phyloP scores from a whole-genome alignment of 2,797 vertebrate genomes.

The Sphenopsis melanotis region DNA sequence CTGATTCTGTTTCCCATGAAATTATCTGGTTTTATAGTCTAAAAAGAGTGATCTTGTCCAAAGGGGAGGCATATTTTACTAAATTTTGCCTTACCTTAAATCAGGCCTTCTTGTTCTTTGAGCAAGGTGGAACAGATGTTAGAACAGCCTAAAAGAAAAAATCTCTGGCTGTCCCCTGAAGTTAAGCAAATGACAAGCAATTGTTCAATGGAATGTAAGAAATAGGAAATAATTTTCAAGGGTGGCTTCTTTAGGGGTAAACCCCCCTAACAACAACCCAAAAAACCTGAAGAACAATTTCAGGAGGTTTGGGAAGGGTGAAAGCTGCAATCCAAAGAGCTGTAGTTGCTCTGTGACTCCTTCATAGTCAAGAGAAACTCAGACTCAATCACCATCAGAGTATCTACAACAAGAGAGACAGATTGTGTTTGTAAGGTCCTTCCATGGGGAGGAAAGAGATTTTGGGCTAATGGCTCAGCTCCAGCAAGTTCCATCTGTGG shows the following conservation, averaged over 20 bases:
- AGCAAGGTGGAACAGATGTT: background rate
- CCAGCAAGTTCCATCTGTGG: background rate
- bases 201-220: background rate
- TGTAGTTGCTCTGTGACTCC: background rate
- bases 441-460: background rate
- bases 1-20: background rate
- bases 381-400: background rate
- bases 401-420: background rate
- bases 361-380: background rate
- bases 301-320: background rate
- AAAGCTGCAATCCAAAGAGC: background rate
- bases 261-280: accelerated
- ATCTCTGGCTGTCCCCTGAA: background rate
- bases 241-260: background rate
- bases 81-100: background rate
- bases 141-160: background rate
- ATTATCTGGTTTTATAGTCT: background rate
- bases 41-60: background rate
- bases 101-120: background rate
- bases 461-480: background rate
- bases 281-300: background rate
- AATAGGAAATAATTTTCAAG: background rate
- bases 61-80: background rate
- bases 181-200: background rate
- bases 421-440: background rate